A percentile compares a stretch with the other conserved stretches of the same genome.
Conservation (phyloP, 2,888 invertebrate species). For the Nysson spinosus region DNA sequence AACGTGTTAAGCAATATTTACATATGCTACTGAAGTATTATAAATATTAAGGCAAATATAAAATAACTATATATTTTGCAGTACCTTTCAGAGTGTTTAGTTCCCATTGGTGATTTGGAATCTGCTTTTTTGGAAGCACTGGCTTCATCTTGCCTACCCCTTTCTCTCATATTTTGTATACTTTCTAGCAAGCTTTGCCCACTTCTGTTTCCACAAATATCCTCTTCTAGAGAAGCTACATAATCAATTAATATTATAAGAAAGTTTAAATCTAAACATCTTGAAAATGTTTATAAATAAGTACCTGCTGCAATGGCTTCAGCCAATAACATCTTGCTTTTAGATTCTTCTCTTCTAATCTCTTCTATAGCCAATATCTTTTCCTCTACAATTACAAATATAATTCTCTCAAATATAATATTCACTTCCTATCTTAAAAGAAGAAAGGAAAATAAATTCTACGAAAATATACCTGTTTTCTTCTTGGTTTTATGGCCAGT, state of each 20-base stretch:
- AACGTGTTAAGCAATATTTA: no score
- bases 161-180: conserved; percentile 31
- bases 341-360: conserved; percentile 73
- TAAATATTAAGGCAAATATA: no score
- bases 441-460: neutral
- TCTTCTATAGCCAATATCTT: conserved; percentile 75
- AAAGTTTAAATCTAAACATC: neutral
- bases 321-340: conserved; percentile 64
- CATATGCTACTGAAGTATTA: no score
- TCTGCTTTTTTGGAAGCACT: conserved; percentile 21
- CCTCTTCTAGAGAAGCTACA: conserved; percentile 55
- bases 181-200: conserved; percentile 36
- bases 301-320: conserved; percentile 61
- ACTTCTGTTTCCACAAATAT: conserved; percentile 36
- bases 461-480: conserved; percentile 43
- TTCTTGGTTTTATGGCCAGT: conserved; percentile 45
- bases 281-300: conserved; percentile 1
- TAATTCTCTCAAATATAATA: no score
- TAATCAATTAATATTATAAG: conserved; percentile 13
- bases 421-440: no score
- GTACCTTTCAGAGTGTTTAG: conserved; percentile 53
- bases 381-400: conserved; percentile 59
- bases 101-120: conserved; percentile 32
- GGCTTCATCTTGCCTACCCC: conserved; percentile 30
- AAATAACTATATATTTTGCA: conserved; percentile 1